These are phyloP conservation scores for Callimorpha dominula DNA, from an alignment of 2,888 invertebrate species.

Conservation along the genomic window DNA sequence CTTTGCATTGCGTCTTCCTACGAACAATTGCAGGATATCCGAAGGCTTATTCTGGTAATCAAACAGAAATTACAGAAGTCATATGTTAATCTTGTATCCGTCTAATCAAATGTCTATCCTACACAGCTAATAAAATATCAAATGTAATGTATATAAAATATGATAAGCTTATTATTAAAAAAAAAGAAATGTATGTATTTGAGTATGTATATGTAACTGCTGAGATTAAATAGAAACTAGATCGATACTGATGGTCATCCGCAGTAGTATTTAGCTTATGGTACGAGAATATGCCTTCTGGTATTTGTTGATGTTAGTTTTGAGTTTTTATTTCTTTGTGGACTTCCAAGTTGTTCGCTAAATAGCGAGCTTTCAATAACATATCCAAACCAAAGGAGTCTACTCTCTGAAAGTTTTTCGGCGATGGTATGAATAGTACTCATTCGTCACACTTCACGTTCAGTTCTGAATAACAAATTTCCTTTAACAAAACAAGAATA, in stretches of 20 bases:
- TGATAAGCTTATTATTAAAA: background rate
- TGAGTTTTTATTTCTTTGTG: constrained; percentile 10
- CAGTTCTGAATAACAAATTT: constrained; percentile 22
- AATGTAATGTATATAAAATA: background rate
- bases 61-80: background rate
- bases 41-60: constrained; percentile 7
- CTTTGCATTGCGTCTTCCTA: background rate
- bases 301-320: background rate
- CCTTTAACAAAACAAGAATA: constrained; percentile 18
- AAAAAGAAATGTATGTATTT: background rate
- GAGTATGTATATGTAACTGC: background rate
- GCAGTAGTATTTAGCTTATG: background rate
- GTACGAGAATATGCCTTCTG: constrained; percentile 3
- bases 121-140: background rate
- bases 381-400: background rate
- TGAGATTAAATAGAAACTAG: background rate
- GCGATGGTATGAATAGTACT: background rate
- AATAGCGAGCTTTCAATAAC: background rate
- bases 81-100: background rate
- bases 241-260: background rate
- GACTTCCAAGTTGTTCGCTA: background rate
- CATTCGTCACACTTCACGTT: background rate
- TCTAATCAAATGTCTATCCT: background rate
- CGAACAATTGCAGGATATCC: background rate
- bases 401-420: background rate